These are phyloP conservation scores for Sinocyclocheilus rhinocerous DNA, from an alignment of 2,113 vertebrate genomes.

Conservation along the genomic window DNA sequence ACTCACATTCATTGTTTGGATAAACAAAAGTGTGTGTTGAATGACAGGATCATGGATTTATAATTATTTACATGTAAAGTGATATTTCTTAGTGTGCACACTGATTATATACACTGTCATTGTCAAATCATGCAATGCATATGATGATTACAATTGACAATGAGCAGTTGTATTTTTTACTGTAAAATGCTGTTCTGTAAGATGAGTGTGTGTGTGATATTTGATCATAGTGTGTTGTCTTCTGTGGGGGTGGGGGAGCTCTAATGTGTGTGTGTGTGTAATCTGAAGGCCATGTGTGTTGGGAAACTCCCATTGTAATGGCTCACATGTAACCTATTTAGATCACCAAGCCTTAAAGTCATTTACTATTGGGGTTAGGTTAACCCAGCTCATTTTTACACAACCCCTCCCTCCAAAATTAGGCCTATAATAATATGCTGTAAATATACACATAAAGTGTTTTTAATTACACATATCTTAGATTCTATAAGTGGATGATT, in stretches of 20 bases:
- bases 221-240: constrained; percentile 5
- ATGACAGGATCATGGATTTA: constrained; percentile 2
- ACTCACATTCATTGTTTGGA: constrained; percentile 31
- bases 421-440: neutral
- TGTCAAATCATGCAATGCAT: neutral
- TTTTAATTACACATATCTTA: neutral
- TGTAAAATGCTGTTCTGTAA: neutral
- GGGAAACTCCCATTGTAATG: constrained; percentile 38
- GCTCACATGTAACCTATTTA: constrained; percentile 18
- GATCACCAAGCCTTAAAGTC: neutral
- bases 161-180: neutral
- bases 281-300: constrained; percentile 37
- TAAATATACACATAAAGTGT: neutral
- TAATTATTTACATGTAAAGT: neutral
- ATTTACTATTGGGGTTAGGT: neutral
- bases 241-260: constrained; percentile 45
- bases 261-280: constrained; percentile 27
- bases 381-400: neutral
- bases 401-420: neutral
- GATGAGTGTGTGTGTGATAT: neutral
- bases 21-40: constrained; percentile 13
- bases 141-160: neutral
- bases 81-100: neutral
- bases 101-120: neutral
- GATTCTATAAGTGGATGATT: neutral